Conservation (phyloP, 1,140 invertebrate genomes). For the Wasmannia auropunctata region DNA sequence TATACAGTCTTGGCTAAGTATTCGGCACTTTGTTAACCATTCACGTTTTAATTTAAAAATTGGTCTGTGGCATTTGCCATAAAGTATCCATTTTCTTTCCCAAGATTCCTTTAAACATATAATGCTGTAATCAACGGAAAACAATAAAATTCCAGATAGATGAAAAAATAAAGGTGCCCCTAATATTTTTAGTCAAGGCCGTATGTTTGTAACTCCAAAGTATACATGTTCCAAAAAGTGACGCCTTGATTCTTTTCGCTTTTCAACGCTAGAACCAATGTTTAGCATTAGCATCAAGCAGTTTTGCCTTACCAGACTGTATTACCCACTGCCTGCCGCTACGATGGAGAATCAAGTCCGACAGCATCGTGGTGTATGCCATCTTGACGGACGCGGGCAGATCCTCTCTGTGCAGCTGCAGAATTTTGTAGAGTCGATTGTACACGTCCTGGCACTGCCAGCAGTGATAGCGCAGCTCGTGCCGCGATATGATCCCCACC, state of each 20-base stretch:
- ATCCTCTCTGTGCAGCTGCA: slow-evolving; percentile 76
- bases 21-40: too few relatives aligned
- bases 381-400: slow-evolving; percentile 86
- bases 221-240: neutral
- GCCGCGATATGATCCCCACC: slow-evolving; percentile 80
- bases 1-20: too few relatives aligned
- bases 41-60: too few relatives aligned
- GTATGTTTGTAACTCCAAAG: neutral
- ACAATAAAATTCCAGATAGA: too few relatives aligned
- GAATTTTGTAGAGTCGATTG: slow-evolving; percentile 78
- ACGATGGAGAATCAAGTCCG: slow-evolving; percentile 84
- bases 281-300: neutral
- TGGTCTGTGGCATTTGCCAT: too few relatives aligned
- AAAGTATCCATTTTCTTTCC: too few relatives aligned
- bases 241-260: neutral
- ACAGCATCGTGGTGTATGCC: slow-evolving; percentile 87
- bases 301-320: slow-evolving; percentile 78
- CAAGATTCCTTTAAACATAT: too few relatives aligned
- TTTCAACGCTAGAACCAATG: too few relatives aligned
- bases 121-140: too few relatives aligned
- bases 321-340: slow-evolving; percentile 87
- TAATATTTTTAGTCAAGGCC: too few relatives aligned
- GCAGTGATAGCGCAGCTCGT: slow-evolving; percentile 81
- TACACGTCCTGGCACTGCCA: slow-evolving; percentile 80
- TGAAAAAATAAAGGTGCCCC: too few relatives aligned